These are phyloP conservation scores for Fundulus diaphanus DNA, from an alignment of 2,797 vertebrate genomes.

Conservation along the genomic window DNA sequence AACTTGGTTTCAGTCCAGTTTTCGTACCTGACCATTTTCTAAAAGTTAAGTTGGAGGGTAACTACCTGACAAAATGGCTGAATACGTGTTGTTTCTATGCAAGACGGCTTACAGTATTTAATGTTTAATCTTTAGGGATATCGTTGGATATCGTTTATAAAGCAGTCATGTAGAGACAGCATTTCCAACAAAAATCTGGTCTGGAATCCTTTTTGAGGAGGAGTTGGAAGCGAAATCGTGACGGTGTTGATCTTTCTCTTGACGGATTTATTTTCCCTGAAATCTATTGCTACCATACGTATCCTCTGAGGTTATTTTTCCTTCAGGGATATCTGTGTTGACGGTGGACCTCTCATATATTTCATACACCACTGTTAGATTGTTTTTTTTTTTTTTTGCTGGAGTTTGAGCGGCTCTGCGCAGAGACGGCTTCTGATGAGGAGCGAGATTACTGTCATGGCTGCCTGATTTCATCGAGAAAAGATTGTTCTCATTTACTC, in stretches of 20 bases:
- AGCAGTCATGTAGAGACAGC: background rate
- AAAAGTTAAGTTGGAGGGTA: background rate
- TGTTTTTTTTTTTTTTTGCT: background rate
- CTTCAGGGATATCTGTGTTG: background rate
- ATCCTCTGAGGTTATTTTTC: background rate
- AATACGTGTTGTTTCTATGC: background rate
- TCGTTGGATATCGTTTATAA: background rate
- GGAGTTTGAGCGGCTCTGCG: background rate
- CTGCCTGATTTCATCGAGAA: slow-evolving; percentile 41
- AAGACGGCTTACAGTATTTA: background rate
- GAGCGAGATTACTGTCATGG: slow-evolving; percentile 42
- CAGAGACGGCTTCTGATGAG: background rate
- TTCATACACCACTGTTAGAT: background rate
- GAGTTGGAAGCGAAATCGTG: background rate
- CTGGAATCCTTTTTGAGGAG: background rate
- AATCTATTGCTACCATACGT: background rate
- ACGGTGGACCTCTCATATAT: background rate
- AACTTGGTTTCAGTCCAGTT: background rate
- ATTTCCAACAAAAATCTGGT: background rate
- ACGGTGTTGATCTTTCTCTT: background rate
- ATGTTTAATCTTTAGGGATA: background rate
- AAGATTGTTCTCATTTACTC: slow-evolving; percentile 45
- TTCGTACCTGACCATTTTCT: background rate
- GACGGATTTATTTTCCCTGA: background rate
- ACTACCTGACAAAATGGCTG: background rate